Percentiles rank a stretch among this genome's conserved stretches.
These are phyloP conservation scores for Diplazon laetatorius DNA, from an alignment of 2,888 invertebrate species.

Conservation along the genomic window DNA sequence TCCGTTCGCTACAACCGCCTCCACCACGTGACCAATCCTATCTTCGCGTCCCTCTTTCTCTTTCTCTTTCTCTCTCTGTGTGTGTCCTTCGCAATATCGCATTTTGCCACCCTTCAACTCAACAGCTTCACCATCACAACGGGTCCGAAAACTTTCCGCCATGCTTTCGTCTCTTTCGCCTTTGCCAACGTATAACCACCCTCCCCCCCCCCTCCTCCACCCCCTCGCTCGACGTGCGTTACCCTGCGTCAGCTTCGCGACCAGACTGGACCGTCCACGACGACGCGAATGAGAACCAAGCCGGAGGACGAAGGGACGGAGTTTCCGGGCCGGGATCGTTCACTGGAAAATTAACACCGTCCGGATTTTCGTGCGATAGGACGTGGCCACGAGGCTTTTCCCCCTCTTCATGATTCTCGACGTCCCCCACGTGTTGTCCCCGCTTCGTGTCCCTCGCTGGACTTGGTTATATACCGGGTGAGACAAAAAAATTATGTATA, in stretches of 20 bases:
- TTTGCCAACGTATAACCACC: conserved; percentile 10
- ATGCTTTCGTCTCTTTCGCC: conserved; percentile 47
- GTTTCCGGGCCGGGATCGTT: conserved; percentile 74
- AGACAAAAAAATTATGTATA: too few relatives aligned
- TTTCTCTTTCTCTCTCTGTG: too few relatives aligned
- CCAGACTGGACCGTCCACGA: conserved; percentile 41
- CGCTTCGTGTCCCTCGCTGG: too few relatives aligned
- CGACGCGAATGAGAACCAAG: conserved; percentile 19
- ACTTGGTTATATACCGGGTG: too few relatives aligned
- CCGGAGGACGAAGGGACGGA: conserved; percentile 37
- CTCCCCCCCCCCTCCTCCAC: too few relatives aligned
- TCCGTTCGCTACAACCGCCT: conserved; percentile 38
- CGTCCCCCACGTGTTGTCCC: conserved; percentile 3
- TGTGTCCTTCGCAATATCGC: conserved; percentile 50
- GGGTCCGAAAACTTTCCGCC: conserved; percentile 1
- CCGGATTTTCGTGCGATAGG: conserved; percentile 75
- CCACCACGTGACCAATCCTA: conserved; percentile 1
- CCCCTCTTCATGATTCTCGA: conserved; percentile 27
- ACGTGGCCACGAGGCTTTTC: conserved; percentile 48
- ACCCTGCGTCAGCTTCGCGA: conserved; percentile 40
- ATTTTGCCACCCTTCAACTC: conserved; percentile 59
- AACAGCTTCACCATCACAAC: conserved; percentile 45
- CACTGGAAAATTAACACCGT: conserved; percentile 79
- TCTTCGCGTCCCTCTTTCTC: conserved; percentile 11
- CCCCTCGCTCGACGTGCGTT: too few relatives aligned